phyloP scores from a whole-genome alignment of 2,797 vertebrate genomes.

The Hemitrygon akajei region DNA sequence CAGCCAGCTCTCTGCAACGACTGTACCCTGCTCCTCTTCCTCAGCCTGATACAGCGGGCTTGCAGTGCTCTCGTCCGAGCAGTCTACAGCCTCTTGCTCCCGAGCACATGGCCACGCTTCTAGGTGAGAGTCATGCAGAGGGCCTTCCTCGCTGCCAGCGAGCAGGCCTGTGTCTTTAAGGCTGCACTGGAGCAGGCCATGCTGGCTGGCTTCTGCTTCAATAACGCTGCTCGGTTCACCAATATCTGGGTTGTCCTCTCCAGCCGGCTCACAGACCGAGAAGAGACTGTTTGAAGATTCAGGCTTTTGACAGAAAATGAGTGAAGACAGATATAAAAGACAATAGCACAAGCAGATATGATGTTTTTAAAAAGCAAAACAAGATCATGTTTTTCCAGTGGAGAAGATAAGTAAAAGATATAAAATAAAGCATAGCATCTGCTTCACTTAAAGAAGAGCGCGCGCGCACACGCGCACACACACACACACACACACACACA shows the following conservation, averaged over 20 bases:
- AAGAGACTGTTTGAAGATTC: constrained; percentile 69
- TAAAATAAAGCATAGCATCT: background rate
- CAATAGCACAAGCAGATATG: constrained; percentile 38
- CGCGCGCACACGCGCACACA: too few species aligned
- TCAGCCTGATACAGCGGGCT: constrained; percentile 46
- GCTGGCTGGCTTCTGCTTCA: constrained; percentile 55
- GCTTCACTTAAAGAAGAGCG: too few species aligned
- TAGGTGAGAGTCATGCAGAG: constrained; percentile 50
- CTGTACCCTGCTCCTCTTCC: constrained; percentile 47
- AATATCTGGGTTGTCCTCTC: constrained; percentile 61
- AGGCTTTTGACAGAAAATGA: constrained; percentile 65
- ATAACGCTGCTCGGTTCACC: constrained; percentile 58
- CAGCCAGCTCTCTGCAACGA: constrained; percentile 49
- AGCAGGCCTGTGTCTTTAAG: constrained; percentile 64
- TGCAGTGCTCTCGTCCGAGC: constrained; percentile 44
- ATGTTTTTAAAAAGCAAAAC: constrained; percentile 49
- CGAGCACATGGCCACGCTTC: constrained; percentile 45
- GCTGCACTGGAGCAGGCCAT: constrained; percentile 62
- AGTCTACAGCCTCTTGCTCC: constrained; percentile 49
- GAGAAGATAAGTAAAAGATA: constrained; percentile 50
- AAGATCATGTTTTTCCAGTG: constrained; percentile 14
- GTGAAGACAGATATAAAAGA: constrained; percentile 36
- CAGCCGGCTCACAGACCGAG: constrained; percentile 65
- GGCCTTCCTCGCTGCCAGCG: constrained; percentile 54
- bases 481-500: too few species aligned